Evolutionary conservation across 2,888 invertebrate species (phyloP).

Genomic region (Mycogona germanica): DNA sequence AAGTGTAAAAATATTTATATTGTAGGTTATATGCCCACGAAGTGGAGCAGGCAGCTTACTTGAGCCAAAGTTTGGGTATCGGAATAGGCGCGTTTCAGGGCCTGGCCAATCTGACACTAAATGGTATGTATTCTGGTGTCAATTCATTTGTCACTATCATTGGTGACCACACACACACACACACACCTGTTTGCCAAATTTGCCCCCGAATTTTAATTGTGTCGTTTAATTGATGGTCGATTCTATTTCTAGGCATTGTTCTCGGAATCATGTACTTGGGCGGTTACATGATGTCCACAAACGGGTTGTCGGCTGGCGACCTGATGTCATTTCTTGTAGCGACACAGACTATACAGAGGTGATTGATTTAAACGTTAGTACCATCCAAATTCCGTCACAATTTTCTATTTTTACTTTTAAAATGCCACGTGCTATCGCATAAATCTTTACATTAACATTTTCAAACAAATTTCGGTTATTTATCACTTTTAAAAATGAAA

Average conservation of each 20-base stretch:
- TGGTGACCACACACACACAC: too few species aligned
- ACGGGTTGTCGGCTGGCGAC: conserved; percentile 73
- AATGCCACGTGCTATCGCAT: too few species aligned
- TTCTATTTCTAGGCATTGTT: conserved; percentile 45
- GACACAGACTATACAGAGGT: conserved; percentile 80
- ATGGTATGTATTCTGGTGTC: conserved; percentile 31
- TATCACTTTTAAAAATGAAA: too few species aligned
- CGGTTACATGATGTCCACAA: conserved; percentile 69
- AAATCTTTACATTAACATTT: too few species aligned
- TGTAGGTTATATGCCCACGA: conserved; percentile 50
- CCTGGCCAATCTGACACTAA: conserved; percentile 40
- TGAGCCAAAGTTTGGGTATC: conserved; percentile 67
- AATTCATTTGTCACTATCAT: neutral
- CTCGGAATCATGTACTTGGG: conserved; percentile 81
- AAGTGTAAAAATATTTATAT: neutral
- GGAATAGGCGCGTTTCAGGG: conserved; percentile 80
- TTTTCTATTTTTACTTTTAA: too few species aligned
- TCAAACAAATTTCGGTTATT: too few species aligned
- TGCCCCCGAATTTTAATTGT: too few species aligned
- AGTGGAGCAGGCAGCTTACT: conserved; percentile 52
- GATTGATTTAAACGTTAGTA: conserved; percentile 1
- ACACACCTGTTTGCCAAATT: too few species aligned
- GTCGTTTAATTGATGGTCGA: conserved; percentile 7
- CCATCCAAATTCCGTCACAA: too few species aligned
- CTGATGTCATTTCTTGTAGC: conserved; percentile 94